Base-by-base conservation (phyloP, 1,140 invertebrate species). In the Drosophila varians region DNA sequence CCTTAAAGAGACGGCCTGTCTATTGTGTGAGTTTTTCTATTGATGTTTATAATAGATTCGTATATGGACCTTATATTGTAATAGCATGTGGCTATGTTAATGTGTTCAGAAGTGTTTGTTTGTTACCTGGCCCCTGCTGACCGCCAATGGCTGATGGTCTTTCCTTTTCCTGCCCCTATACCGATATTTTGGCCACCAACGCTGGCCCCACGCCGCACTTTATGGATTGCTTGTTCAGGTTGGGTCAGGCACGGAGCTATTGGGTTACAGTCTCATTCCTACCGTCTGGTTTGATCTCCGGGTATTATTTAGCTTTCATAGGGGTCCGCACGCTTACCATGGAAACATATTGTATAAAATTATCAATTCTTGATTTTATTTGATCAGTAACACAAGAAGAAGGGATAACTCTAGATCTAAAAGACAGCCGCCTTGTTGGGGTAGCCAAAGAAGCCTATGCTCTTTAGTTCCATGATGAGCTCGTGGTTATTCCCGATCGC, bases 401-500 rank as follows among this genome's bases (percentile, higher is more conserved):
- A 7, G 18, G n/a, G 14, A 16, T 1, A 3, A 48, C 9, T n/a
- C n/a, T 31, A 0, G 12, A 7, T 0, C 38, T 66, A 66, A 25
- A 43, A 66, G 5, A 83, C 26, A 0, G 4, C 38, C 7, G 46
- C 48, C 58, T 90, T 90, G 16, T 84, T 56, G 3, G 88, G 75
- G 64, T 91, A 91, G 14, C 90, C 90, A 21, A 91, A 90, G 84
- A 77, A 90, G 4, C 91, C 83, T 77, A 93, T 65, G 91, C 93
- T 94, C 52, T 93, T 92, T 0, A 96, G 84, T 75, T 94, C 92
- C 46, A 92, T 93, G 3, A 94, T 58, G 14, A 96, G 60, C 14
- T 93, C 91, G 1, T 94, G 94, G 73, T 94, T 92, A 2, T 93
- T 94, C 19, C 93, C 91, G 8, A 96, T 84, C 2, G 93, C 92